These are phyloP conservation scores for Oostethus manadensis DNA, from an alignment of 2,113 vertebrate species.

Conservation along the genomic window DNA sequence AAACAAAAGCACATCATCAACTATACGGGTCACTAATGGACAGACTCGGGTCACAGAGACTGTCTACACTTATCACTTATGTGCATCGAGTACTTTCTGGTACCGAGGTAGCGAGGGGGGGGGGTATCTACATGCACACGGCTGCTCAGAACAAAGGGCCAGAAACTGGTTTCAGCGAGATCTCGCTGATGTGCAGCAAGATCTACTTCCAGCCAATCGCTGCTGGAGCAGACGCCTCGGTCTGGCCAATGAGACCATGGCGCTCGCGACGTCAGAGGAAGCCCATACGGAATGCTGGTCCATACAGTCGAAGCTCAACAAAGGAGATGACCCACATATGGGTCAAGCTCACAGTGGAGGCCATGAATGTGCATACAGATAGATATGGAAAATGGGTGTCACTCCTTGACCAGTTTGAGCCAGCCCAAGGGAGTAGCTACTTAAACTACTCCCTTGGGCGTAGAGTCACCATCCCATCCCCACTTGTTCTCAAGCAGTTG, in stretches of 20 bases:
- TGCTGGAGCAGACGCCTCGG: neutral
- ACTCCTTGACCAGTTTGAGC: no score
- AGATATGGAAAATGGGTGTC: no score
- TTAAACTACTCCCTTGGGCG: no score
- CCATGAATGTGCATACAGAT: neutral
- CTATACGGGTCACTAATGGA: no score
- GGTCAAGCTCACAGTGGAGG: slow-evolving; percentile 6
- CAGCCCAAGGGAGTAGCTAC: no score
- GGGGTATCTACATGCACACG: slow-evolving; percentile 28
- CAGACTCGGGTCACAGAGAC: no score
- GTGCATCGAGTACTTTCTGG: slow-evolving; percentile 29
- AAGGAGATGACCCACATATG: slow-evolving; percentile 42
- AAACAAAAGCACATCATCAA: no score
- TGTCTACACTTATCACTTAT: neutral
- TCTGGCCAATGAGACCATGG: slow-evolving; percentile 30
- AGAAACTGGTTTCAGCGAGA: neutral
- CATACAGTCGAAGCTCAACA: slow-evolving; percentile 10
- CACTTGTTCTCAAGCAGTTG: slow-evolving; percentile 12
- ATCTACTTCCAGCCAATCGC: slow-evolving; percentile 30
- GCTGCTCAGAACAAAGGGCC: slow-evolving; percentile 38
- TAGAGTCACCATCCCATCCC: no score
- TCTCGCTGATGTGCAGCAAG: slow-evolving; percentile 8
- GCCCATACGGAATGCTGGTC: slow-evolving; percentile 16
- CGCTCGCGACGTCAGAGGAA: slow-evolving; percentile 14
- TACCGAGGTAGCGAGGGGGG: neutral